phyloP scores from a whole-genome alignment of 1,140 invertebrate species.

The Lasioglossum baleicum region DNA sequence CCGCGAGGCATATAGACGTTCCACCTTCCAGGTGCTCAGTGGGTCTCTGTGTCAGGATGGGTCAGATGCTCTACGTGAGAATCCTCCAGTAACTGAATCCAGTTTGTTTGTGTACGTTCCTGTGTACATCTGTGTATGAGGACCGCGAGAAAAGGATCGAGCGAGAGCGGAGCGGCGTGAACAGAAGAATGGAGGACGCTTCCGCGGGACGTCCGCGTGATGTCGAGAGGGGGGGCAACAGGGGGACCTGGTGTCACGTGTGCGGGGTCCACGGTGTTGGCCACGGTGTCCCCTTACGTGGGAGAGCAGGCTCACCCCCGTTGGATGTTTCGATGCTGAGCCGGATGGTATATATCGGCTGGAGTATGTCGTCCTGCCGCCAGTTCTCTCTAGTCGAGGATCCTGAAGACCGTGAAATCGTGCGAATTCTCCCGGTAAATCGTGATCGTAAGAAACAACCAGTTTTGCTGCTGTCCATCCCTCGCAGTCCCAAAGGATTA shows the following conservation, averaged over 20 bases:
- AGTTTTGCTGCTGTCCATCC: no score
- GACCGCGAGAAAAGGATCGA: conserved; percentile 19
- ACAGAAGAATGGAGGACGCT: conserved; percentile 25
- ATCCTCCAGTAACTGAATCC: not conserved
- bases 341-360: conserved; percentile 74
- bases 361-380: conserved; percentile 65
- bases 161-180: not conserved
- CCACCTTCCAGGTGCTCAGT: conserved; percentile 61
- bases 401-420: conserved; percentile 53
- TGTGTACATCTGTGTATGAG: no score
- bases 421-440: not conserved
- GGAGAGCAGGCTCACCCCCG: conserved; percentile 68
- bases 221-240: not conserved
- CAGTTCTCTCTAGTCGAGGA: conserved; percentile 74
- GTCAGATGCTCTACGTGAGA: conserved; percentile 71
- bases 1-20: conserved; percentile 23
- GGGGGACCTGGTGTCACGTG: conserved; percentile 23
- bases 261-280: conserved; percentile 11
- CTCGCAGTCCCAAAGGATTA: conserved; percentile 3
- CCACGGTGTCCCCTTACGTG: conserved; percentile 53
- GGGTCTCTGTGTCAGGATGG: conserved; percentile 80
- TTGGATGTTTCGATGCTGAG: conserved; percentile 50
- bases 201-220: not conserved
- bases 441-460: no score
- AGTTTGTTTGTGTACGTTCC: no score